Evolutionary conservation across 2,113 vertebrate species (phyloP), one percentile per base, ranked within the genome.

Genomic region (Ornithorhynchus anatinus): DNA sequence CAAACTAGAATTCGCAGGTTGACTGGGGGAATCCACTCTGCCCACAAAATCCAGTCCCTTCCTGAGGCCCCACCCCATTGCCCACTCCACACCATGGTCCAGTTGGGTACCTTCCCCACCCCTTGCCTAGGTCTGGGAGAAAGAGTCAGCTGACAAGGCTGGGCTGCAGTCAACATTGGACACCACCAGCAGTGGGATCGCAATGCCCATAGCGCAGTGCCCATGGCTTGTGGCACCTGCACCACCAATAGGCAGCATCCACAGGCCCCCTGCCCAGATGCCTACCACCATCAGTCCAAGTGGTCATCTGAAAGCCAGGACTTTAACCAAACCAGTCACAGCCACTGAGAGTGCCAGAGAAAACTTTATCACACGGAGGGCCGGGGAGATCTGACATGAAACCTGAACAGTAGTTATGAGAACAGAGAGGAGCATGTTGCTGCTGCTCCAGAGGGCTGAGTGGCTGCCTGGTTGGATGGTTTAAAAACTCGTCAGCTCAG

Each of bases 361-460:
- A 91, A 89, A 83, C 79, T 91, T 91, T 91, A 91, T 90, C 90
- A 90, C 61, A 75, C 39, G 64, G 77, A 89, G 75, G 65, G 77
- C 78, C 85, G 82, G 69, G 74, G 59, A 91, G 86, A 92, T 86
- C 81, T 85, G 81, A 88, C 58, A 74, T 84, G 84, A 90, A 90
- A 91, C 86, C 76, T 86, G 77, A 91, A 81, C 61, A 88, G 81
- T 65, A 67, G 23, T 86, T 89, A 90, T 87, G 91, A 91, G 91
- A 91, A 88, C 14, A 90, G 77, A 89, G 74, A 88, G 10, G 82
- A 25, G 77, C n/a, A n/a, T n/a, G n/a, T n/a, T n/a, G n/a, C n/a
- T n/a, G n/a, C n/a, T n/a, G n/a, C n/a, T n/a, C n/a, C n/a, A n/a
- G n/a, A n/a, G n/a, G n/a, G n/a, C n/a, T n/a, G n/a, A n/a, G n/a